These are phyloP conservation scores for Hemithea aestivaria DNA, from an alignment of 2,888 invertebrate species.

Conservation along the genomic window DNA sequence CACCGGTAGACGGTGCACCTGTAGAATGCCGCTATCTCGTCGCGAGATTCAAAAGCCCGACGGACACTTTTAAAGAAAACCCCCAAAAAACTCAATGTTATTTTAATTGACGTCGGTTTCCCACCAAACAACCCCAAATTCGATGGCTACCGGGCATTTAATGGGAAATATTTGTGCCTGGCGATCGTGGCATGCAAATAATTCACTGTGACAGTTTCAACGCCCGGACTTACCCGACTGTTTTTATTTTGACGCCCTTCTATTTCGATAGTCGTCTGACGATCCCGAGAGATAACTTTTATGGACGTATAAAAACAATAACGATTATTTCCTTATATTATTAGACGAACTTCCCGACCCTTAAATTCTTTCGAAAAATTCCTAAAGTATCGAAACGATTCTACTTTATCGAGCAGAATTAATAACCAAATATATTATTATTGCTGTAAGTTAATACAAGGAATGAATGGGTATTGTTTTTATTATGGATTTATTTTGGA, in stretches of 20 bases:
- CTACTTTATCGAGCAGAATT: slow-evolving; percentile 71
- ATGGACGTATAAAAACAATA: slow-evolving; percentile 17
- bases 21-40: slow-evolving; percentile 69
- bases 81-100: slow-evolving; percentile 55
- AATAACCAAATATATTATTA: slow-evolving; percentile 61
- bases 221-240: slow-evolving; percentile 35
- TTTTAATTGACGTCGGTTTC: slow-evolving; percentile 71
- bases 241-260: slow-evolving; percentile 31
- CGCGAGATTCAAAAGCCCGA: slow-evolving; percentile 70
- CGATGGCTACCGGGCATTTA: slow-evolving; percentile 48
- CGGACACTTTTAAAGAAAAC: slow-evolving; percentile 55
- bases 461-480: slow-evolving; percentile 69
- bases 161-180: slow-evolving; percentile 58
- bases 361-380: slow-evolving; percentile 23
- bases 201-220: slow-evolving; percentile 56
- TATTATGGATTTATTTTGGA: slow-evolving; percentile 61
- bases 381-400: slow-evolving; percentile 36
- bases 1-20: slow-evolving; percentile 69
- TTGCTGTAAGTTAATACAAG: slow-evolving; percentile 61
- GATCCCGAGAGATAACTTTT: slow-evolving; percentile 18
- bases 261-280: slow-evolving; percentile 19
- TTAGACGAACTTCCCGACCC: slow-evolving; percentile 7
- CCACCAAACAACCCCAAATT: slow-evolving; percentile 62
- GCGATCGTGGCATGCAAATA: slow-evolving; percentile 63
- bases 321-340: slow-evolving; percentile 7